These are phyloP conservation scores for Numenius phaeopus DNA, from an alignment of 2,797 vertebrate genomes.

Conservation along the genomic window DNA sequence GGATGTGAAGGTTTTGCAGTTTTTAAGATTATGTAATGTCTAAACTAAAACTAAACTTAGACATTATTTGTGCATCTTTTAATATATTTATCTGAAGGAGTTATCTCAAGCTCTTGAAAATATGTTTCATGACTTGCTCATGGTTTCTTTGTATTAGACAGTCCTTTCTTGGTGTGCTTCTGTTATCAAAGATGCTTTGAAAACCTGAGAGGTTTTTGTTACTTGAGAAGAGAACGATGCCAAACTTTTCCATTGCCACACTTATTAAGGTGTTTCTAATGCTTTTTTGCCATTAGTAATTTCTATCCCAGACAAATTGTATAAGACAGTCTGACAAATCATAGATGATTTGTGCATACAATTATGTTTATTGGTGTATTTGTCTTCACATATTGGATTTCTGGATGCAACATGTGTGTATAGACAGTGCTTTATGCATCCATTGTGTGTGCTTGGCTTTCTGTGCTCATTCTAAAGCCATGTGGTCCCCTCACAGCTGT, in stretches of 20 bases:
- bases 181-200: background rate
- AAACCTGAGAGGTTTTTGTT: background rate
- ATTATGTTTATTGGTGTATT: background rate
- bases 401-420: background rate
- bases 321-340: background rate
- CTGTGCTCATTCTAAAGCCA: background rate
- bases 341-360: background rate
- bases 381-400: background rate
- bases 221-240: background rate
- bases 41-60: background rate
- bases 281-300: background rate
- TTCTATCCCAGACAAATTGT: background rate
- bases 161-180: background rate
- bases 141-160: background rate
- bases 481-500: background rate
- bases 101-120: background rate
- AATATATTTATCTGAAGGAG: background rate
- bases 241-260: background rate
- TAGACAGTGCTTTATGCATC: background rate
- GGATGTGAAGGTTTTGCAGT: background rate
- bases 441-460: background rate
- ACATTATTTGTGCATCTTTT: background rate
- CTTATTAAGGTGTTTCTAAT: background rate
- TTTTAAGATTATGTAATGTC: background rate
- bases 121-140: accelerated